These are phyloP conservation scores for Megalops atlanticus DNA, from an alignment of 2,113 vertebrate genomes.

Conservation along the genomic window DNA sequence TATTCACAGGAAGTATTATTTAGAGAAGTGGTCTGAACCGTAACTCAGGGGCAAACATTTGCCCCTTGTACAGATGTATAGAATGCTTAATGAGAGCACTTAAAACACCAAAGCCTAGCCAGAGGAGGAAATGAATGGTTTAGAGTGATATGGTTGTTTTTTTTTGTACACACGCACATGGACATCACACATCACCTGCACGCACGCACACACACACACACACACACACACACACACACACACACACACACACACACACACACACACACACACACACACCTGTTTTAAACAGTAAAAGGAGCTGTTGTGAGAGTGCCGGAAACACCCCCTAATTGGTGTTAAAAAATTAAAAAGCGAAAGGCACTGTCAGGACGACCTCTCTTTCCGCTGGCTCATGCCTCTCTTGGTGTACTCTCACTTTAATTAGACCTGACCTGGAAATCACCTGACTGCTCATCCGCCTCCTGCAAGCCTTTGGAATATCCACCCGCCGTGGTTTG, in stretches of 20 bases:
- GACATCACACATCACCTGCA: constrained; percentile 30
- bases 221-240: constrained; percentile 12
- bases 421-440: constrained; percentile 75
- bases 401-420: constrained; percentile 68
- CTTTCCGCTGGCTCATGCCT: constrained; percentile 53
- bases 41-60: constrained; percentile 12
- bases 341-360: constrained; percentile 29
- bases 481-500: constrained; percentile 34
- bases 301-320: too few relatives aligned
- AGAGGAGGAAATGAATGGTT: constrained; percentile 19
- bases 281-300: constrained; percentile 33
- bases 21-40: constrained; percentile 49
- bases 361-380: not conserved
- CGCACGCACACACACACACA: constrained; percentile 31
- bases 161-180: constrained; percentile 51
- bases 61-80: constrained; percentile 27
- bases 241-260: not conserved
- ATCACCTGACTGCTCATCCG: constrained; percentile 71
- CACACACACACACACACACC: constrained; percentile 34
- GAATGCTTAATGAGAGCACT: constrained; percentile 16
- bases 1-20: constrained; percentile 68
- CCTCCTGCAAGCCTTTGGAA: constrained; percentile 38
- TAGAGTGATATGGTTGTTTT: too few relatives aligned
- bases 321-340: constrained; percentile 8
- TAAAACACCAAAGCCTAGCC: constrained; percentile 11